Percentiles rank a stretch among this genome's conserved stretches.
These are phyloP conservation scores for Brachypteracias leptosomus DNA, from an alignment of 2,113 vertebrate genomes.

Conservation along the genomic window DNA sequence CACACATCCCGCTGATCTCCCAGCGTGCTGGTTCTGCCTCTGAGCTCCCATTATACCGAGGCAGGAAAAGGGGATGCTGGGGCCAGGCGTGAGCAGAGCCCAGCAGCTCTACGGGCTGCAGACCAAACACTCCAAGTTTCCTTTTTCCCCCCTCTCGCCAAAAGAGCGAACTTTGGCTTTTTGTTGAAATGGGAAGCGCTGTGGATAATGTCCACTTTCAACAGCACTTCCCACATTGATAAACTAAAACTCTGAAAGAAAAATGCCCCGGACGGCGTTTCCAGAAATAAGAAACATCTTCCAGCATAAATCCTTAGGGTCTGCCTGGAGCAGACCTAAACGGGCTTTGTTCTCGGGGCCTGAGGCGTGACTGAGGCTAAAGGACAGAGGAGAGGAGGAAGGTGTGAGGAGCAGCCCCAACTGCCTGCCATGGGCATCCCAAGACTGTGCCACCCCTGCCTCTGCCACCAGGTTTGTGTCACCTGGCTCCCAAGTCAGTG, in stretches of 20 bases:
- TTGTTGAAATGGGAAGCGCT: not conserved
- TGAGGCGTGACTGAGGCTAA: not conserved
- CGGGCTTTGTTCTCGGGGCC: not conserved
- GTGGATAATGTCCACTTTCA: not conserved
- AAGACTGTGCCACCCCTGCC: no score
- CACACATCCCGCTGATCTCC: slow-evolving; percentile 36
- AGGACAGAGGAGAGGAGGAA: not conserved
- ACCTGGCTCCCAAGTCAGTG: not conserved
- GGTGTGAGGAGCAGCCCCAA: not conserved
- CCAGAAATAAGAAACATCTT: slow-evolving; percentile 11
- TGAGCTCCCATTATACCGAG: slow-evolving; percentile 9
- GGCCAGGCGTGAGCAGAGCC: not conserved
- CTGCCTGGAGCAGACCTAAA: not conserved
- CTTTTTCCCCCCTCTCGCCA: not conserved
- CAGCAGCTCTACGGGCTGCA: not conserved
- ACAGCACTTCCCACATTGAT: not conserved
- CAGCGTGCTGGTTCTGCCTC: slow-evolving; percentile 15
- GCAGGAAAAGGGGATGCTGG: slow-evolving; percentile 24
- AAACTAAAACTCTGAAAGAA: not conserved
- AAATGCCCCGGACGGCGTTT: not conserved
- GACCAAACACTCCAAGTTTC: not conserved
- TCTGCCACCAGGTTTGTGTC: not conserved
- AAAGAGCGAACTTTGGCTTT: not conserved
- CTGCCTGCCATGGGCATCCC: not conserved
- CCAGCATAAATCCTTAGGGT: not conserved